Percentiles rank a stretch among this genome's conserved stretches.
These are phyloP conservation scores for Perdita meconis DNA, from an alignment of 2,888 invertebrate species.

Conservation along the genomic window DNA sequence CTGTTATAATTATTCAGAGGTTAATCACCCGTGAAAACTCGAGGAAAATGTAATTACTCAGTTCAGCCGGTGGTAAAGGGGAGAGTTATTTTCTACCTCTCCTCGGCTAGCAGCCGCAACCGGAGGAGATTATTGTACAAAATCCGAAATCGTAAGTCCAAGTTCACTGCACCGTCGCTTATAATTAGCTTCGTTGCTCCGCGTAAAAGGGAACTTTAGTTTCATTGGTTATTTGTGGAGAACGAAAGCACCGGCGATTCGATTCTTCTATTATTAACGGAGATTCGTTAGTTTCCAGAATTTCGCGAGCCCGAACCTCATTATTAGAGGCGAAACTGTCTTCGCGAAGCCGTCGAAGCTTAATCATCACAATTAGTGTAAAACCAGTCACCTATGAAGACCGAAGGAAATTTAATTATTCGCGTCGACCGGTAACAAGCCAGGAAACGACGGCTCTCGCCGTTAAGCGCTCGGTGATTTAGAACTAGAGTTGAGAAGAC, in stretches of 20 bases:
- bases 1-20: slow-evolving; percentile 23
- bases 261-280: too few relatives aligned
- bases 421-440: slow-evolving; percentile 51
- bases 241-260: background rate
- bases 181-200: background rate
- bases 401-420: slow-evolving; percentile 60
- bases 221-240: background rate
- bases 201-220: background rate
- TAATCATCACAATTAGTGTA: slow-evolving; percentile 56
- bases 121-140: background rate
- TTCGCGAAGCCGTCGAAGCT: slow-evolving; percentile 25
- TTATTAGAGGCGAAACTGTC: too few relatives aligned
- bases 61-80: background rate
- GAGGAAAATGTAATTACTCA: slow-evolving; percentile 31
- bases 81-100: slow-evolving; percentile 1
- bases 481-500: background rate
- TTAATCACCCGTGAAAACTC: slow-evolving; percentile 20
- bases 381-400: slow-evolving; percentile 50
- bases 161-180: background rate
- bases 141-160: slow-evolving; percentile 1
- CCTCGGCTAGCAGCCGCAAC: slow-evolving; percentile 8
- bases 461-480: slow-evolving; percentile 27
- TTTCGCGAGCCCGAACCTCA: too few relatives aligned
- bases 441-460: slow-evolving; percentile 64
- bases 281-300: too few relatives aligned